Percentiles rank a stretch among this genome's conserved stretches.
These are phyloP conservation scores for Esperia sulphurella DNA, from an alignment of 2,888 invertebrate species.

Conservation along the genomic window DNA sequence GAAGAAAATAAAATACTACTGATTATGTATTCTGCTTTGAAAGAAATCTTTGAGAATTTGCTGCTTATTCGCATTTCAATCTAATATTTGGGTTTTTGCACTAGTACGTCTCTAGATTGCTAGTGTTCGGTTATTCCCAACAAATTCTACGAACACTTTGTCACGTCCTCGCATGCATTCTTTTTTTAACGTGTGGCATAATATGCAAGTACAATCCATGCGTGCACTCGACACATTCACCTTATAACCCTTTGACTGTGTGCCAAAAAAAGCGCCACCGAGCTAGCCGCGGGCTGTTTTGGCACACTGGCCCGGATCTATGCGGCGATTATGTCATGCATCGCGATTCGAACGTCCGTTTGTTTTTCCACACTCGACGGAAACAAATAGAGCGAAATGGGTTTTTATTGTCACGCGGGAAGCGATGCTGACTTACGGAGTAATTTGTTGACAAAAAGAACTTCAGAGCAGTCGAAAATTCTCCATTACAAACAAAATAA, in stretches of 20 bases:
- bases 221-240: conserved; percentile 58
- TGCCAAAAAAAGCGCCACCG: conserved; percentile 58
- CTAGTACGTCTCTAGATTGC: neutral
- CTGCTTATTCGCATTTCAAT: no score
- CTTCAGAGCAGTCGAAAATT: neutral
- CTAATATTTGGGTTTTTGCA: no score
- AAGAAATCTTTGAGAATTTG: no score
- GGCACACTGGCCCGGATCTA: conserved; percentile 72
- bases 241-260: conserved; percentile 67
- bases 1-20: no score
- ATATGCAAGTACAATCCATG: conserved; percentile 23
- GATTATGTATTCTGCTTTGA: no score
- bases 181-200: conserved; percentile 32
- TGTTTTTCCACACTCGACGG: conserved; percentile 50
- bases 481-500: no score
- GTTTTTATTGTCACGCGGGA: conserved; percentile 40
- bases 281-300: conserved; percentile 50
- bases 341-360: conserved; percentile 53
- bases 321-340: conserved; percentile 74
- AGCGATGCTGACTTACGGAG: neutral
- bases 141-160: conserved; percentile 2
- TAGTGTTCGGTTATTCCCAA: neutral
- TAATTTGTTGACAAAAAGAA: neutral
- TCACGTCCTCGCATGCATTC: conserved; percentile 18
- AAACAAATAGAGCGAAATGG: conserved; percentile 39